These are phyloP conservation scores for Pollicipes pollicipes DNA, from an alignment of 1,140 invertebrate species.

Conservation along the genomic window DNA sequence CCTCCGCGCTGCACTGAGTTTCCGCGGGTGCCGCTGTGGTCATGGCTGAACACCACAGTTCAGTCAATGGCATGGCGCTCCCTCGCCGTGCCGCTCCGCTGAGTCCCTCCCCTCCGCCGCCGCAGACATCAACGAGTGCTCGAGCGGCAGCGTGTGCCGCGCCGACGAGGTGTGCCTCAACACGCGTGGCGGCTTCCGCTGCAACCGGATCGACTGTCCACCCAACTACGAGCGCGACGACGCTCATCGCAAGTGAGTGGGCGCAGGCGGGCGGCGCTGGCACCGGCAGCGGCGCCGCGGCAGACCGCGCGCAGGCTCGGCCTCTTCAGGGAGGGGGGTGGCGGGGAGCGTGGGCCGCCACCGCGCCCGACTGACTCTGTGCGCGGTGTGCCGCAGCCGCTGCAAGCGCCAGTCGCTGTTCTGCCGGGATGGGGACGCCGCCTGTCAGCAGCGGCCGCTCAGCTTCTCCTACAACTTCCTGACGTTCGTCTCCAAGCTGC, in stretches of 20 bases:
- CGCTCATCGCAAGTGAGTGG: conserved; percentile 47
- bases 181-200: conserved; percentile 66
- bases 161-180: conserved; percentile 72
- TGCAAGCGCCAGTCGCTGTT: conserved; percentile 49
- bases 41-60: no score
- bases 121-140: conserved; percentile 75
- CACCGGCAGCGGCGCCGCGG: no score
- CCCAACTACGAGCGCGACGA: conserved; percentile 52
- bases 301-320: no score
- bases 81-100: no score
- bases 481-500: conserved; percentile 64
- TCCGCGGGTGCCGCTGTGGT: no score
- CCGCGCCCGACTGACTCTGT: conserved; percentile 7
- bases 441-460: conserved; percentile 54
- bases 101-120: conserved; percentile 19
- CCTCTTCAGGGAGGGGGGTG: no score
- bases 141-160: conserved; percentile 38
- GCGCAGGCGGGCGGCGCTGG: no score
- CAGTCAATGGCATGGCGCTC: no score
- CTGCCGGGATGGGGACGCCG: conserved; percentile 45
- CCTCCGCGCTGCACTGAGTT: no score
- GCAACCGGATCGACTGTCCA: conserved; percentile 69
- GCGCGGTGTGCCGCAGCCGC: conserved; percentile 41
- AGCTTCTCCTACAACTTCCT: conserved; percentile 81
- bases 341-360: no score